Evolutionary conservation across 2,888 invertebrate species (phyloP), one percentile per base, ranked within the genome.

Genomic region (Gymnocheta viridis): DNA sequence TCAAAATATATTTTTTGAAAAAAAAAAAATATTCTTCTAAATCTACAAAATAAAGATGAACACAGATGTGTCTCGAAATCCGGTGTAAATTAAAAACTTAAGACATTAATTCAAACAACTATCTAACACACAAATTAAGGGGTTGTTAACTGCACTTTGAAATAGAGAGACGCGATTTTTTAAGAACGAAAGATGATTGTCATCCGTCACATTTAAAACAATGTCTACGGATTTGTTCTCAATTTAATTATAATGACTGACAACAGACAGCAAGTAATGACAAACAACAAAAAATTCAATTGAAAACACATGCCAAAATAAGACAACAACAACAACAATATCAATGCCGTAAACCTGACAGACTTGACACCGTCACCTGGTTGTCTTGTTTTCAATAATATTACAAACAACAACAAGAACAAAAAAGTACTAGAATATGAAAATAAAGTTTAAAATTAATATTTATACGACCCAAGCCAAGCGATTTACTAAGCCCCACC

Each of bases 221-320:
- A 82, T 84, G 38, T 80, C 76, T 85, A 60, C 9, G 81, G 85
- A 87, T 84, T 86, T 85, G 81, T 81, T 76, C 58, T 49, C 69
- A 84, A 78, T 85, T 85, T 85, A 86, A 86, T 86, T 87, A 86
- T 60, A 78, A 76, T 76, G 79, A 81, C 76, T 73, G 85, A 72
- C 83, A 85, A 81, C 70, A 80, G 73, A 67, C 49, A 44, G 17
- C 4, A 49, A 4, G 4, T 1, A 47, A 6, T 10, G 64, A 58
- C 47, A 78, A 62, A 22, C 4, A 44, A 56, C n/a, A n/a, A 41
- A 74, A 38, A 24, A 27, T 60, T 29, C 0, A 44, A 17, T 41
- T 66, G 22, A 10, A 69, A 82, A 64, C 27, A 66, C 32, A 56
- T 64, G 62, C 35, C 56, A 51, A 67, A 60, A 10, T 27, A 38